A percentile compares a stretch with the other conserved stretches of the same genome.
phyloP scores from a whole-genome alignment of 2,797 vertebrate genomes.

The Capromys pilorides region DNA sequence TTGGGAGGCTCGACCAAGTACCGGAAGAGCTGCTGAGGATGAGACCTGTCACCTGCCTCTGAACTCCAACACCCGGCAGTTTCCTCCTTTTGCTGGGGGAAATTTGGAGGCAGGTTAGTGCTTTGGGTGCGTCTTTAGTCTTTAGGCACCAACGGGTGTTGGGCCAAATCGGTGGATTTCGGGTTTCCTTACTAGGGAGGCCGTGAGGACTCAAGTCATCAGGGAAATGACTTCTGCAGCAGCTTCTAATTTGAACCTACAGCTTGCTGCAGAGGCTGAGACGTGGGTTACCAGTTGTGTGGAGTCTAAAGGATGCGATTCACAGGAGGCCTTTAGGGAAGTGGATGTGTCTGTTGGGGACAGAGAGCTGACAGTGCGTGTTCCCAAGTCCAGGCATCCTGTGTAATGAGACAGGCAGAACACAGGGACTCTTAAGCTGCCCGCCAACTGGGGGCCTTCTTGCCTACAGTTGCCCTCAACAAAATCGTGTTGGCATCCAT shows the following conservation, averaged over 20 bases:
- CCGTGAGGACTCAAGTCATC: not conserved
- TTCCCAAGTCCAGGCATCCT: not conserved
- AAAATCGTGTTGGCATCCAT: not conserved
- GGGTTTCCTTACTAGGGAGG: not conserved
- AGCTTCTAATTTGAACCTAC: not conserved
- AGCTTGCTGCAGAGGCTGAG: not conserved
- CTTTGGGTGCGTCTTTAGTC: not conserved
- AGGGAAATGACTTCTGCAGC: not conserved
- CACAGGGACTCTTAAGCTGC: not conserved
- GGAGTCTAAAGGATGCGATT: not conserved
- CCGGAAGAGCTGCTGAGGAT: slow-evolving; percentile 79
- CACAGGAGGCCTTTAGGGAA: not conserved
- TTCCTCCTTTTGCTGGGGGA: slow-evolving; percentile 62
- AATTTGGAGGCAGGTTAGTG: slow-evolving; percentile 75
- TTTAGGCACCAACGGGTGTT: not conserved
- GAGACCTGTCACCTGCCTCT: slow-evolving; percentile 79
- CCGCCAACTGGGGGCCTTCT: not conserved
- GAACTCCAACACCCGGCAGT: slow-evolving; percentile 65
- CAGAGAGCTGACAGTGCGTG: not conserved
- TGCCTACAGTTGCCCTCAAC: not conserved
- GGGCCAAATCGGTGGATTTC: not conserved
- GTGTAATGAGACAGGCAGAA: not conserved
- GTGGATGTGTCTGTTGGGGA: not conserved
- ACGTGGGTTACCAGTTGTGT: slow-evolving; percentile 28
- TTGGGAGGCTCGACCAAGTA: slow-evolving; percentile 78